These are phyloP conservation scores for Malurus leucopterus DNA, from an alignment of 2,797 vertebrate genomes.

Conservation along the genomic window DNA sequence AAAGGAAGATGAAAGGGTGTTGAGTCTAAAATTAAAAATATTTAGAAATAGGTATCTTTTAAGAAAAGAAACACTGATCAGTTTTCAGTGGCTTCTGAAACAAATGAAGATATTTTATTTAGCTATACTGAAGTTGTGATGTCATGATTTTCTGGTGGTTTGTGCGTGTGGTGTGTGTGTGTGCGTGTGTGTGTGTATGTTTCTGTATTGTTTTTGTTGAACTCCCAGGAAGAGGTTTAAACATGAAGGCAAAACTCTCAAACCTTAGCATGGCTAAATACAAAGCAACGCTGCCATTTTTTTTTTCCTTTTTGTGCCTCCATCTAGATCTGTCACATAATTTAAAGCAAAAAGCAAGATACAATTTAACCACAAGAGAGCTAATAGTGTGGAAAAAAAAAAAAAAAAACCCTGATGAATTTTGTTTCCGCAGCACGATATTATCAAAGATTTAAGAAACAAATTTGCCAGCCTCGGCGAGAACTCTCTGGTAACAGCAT, in stretches of 20 bases:
- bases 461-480: slow-evolving; percentile 80
- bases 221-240: slow-evolving; percentile 78
- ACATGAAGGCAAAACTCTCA: slow-evolving; percentile 74
- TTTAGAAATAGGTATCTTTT: not conserved
- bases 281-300: slow-evolving; percentile 66
- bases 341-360: slow-evolving; percentile 65
- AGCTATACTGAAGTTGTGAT: slow-evolving; percentile 33
- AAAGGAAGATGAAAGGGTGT: slow-evolving; percentile 27
- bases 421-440: slow-evolving; percentile 81
- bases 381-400: slow-evolving; percentile 67
- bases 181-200: not conserved
- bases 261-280: slow-evolving; percentile 70
- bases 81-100: slow-evolving; percentile 10
- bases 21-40: slow-evolving; percentile 41
- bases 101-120: slow-evolving; percentile 21
- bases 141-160: slow-evolving; percentile 48
- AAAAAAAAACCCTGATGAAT: slow-evolving; percentile 72
- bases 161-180: not conserved
- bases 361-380: slow-evolving; percentile 64
- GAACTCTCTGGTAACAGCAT: slow-evolving; percentile 80
- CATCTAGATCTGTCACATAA: slow-evolving; percentile 69
- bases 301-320: slow-evolving; percentile 64
- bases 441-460: slow-evolving; percentile 82
- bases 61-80: not conserved
- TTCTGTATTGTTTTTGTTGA: slow-evolving; percentile 65